Percentiles rank a stretch among this genome's conserved stretches.
Evolutionary conservation across 1,140 invertebrate genomes (phyloP).

Genomic region (Lycorma delicatula): DNA sequence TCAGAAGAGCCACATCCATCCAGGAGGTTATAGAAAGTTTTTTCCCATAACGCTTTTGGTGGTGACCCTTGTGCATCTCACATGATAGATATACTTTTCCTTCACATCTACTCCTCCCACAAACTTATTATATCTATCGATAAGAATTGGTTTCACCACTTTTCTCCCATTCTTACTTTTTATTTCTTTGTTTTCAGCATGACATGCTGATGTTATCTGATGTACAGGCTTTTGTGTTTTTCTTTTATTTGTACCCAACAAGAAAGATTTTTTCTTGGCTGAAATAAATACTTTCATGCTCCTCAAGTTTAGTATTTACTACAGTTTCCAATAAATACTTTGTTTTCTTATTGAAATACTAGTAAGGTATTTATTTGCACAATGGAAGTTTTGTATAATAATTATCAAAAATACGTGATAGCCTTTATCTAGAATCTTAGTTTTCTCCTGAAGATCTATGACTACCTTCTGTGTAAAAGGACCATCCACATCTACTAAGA

Average conservation of each 20-base stretch:
- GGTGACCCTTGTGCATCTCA: no score
- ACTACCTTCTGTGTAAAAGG: neutral
- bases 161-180: neutral
- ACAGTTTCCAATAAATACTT: neutral
- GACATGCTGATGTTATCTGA: conserved; percentile 8
- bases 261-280: neutral
- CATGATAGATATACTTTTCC: conserved; percentile 7
- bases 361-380: neutral
- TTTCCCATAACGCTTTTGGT: no score
- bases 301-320: conserved; percentile 1
- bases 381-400: conserved; percentile 2
- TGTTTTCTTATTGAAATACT: neutral
- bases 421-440: conserved; percentile 3
- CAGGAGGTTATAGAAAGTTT: conserved; percentile 26
- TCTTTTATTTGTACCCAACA: neutral
- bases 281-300: conserved; percentile 6
- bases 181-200: neutral
- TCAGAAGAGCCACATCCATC: conserved; percentile 10
- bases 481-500: neutral
- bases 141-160: conserved; percentile 11
- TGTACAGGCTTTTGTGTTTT: conserved; percentile 14
- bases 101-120: conserved; percentile 12
- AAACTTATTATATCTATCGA: conserved; percentile 11
- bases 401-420: conserved; percentile 5
- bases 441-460: neutral